Base-by-base conservation (phyloP, 2,113 vertebrate species). In the Numida meleagris region DNA sequence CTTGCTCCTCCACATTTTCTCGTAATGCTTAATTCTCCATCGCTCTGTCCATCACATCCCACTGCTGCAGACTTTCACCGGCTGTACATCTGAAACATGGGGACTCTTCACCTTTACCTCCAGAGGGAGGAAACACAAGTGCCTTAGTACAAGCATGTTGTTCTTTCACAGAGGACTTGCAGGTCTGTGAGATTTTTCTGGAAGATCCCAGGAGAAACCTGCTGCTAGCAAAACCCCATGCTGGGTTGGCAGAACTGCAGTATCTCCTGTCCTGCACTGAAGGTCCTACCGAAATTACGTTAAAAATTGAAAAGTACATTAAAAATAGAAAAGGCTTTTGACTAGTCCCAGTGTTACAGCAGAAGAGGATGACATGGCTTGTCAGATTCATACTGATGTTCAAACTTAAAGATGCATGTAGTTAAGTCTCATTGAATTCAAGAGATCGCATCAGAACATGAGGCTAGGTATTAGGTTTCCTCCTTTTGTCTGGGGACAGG, bases 231-330 rank as follows among this genome's bases (percentile, higher is more conserved):
- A 95, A 89, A 24, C 4, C 25, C 21, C 19, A 16, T 72, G 46
- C 63, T 80, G n/a, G 24, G 4, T 51, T 80, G 85, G 87, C 58
- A 86, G 72, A 89, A 91, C 46, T 77, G 63, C 50, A 29, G 58
- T 21, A 77, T 42, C 36, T 90, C 20, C 42, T 89, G 55, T 51
- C 18, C 50, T 75, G 50, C 65, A 77, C 4, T 83, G 72, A 58
- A 77, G 13, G 43, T 31, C 46, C 42, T 38, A 66, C 0, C 42
- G 42, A 88, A 66, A 75, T 74, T 58, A 78, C 45, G 70, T 88
- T 71, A 91, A 89, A 96, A 87, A 88, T 70, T 63, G 36, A 91
- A 91, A 85, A 80, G 27, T 33, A 63, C 50, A 80, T 91, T 83
- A 91, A 93, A 95, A 86, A 94, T 67, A 81, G 42, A 86, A 93